Conservation (phyloP, 2,888 invertebrate species). For the Artemia sinica region DNA sequence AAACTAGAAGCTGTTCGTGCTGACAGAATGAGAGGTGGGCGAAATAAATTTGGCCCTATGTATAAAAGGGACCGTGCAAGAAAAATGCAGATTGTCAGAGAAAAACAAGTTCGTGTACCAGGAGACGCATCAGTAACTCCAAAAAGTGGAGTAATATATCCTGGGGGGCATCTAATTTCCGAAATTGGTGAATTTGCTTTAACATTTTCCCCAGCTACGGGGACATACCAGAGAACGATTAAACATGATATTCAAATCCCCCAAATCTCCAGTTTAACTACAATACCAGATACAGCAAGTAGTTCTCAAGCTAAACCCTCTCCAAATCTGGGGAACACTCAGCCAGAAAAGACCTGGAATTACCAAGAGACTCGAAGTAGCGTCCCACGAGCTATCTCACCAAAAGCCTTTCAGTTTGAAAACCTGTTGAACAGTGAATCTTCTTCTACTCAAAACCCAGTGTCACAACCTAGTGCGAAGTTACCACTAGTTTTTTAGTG, state of each 20-base stretch:
- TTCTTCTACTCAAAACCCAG: constrained; percentile 31
- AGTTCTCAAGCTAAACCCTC: constrained; percentile 46
- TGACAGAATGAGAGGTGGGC: constrained; percentile 94
- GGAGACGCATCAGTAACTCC: constrained; percentile 20
- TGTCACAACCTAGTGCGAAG: constrained; percentile 29
- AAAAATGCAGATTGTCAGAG: constrained; percentile 83
- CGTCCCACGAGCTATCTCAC: not conserved
- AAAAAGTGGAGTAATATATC: constrained; percentile 33
- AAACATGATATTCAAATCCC: constrained; percentile 94
- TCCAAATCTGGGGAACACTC: constrained; percentile 15
- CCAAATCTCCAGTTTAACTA: constrained; percentile 65
- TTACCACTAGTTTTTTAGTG: constrained; percentile 77
- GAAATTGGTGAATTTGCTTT: constrained; percentile 40
- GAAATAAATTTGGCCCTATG: constrained; percentile 99
- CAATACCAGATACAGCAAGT: constrained; percentile 75
- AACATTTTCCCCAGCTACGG: constrained; percentile 31
- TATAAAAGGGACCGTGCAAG: constrained; percentile 96
- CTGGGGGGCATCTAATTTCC: constrained; percentile 33
- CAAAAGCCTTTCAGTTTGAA: constrained; percentile 11
- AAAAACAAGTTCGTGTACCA: constrained; percentile 54
- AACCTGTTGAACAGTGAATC: constrained; percentile 28
- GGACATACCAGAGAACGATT: constrained; percentile 32
- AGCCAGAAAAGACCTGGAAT: constrained; percentile 6
- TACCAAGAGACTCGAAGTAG: constrained; percentile 1
- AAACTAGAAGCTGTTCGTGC: constrained; percentile 98